These are phyloP conservation scores for Macrophya alboannulata DNA, from an alignment of 2,888 invertebrate species.

Conservation along the genomic window DNA sequence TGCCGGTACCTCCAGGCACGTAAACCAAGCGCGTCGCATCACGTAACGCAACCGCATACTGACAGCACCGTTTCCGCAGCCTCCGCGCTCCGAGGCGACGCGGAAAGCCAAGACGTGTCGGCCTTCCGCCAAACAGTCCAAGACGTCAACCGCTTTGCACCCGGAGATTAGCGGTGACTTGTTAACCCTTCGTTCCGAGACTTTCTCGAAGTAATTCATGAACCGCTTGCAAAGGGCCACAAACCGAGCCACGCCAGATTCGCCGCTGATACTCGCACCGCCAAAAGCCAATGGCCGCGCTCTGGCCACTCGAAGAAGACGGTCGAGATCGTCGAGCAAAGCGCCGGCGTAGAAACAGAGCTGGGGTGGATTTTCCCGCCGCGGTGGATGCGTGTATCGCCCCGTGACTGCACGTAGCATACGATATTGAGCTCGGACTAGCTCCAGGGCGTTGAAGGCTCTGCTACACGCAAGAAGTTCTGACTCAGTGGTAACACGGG, in stretches of 20 bases:
- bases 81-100: conserved; percentile 64
- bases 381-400: conserved; percentile 76
- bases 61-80: conserved; percentile 63
- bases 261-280: conserved; percentile 57
- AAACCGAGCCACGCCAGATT: conserved; percentile 65
- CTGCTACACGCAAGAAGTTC: conserved; percentile 66
- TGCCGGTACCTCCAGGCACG: conserved; percentile 71
- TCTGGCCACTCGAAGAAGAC: conserved; percentile 65
- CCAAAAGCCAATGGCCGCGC: conserved; percentile 62
- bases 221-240: conserved; percentile 72
- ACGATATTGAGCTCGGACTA: conserved; percentile 72
- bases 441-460: conserved; percentile 70
- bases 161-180: conserved; percentile 75
- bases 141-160: conserved; percentile 75
- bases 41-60: conserved; percentile 75
- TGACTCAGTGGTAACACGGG: conserved; percentile 57
- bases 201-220: conserved; percentile 77
- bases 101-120: conserved; percentile 71
- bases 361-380: conserved; percentile 65
- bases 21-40: conserved; percentile 76
- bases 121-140: conserved; percentile 76
- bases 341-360: conserved; percentile 76
- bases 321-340: conserved; percentile 73
- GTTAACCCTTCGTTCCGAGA: conserved; percentile 75
- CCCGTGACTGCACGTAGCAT: conserved; percentile 76